A percentile compares a stretch with the other conserved stretches of the same genome.
Evolutionary conservation across 30 jellyfish, hydroid and myxozoan genomes (phyloP).

Genomic region (Phacellophora camtschatica): DNA sequence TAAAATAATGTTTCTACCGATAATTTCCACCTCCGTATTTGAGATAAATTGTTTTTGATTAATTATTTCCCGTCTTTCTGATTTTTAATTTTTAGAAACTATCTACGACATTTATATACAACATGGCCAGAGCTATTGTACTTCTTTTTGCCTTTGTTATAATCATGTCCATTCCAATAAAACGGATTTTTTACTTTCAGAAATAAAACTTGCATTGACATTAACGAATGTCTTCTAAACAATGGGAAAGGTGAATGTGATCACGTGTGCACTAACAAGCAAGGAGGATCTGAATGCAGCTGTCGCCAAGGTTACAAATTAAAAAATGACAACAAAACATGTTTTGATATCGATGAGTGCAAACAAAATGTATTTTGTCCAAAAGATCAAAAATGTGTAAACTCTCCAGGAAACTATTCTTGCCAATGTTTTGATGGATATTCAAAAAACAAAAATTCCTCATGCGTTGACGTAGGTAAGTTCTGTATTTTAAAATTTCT

Average conservation of each 20-base stretch:
- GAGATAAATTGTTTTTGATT: too few species aligned
- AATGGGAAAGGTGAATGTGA: constrained; percentile 55
- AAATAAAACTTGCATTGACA: constrained; percentile 46
- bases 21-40: neutral
- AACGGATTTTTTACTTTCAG: neutral
- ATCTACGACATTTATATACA: too few species aligned
- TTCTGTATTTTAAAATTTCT: too few species aligned
- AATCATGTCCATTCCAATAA: too few species aligned
- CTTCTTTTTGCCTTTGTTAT: too few species aligned
- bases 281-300: constrained; percentile 21
- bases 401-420: constrained; percentile 23
- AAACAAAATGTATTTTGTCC: neutral
- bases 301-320: constrained; percentile 21
- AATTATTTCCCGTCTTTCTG: too few species aligned
- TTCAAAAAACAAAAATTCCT: neutral
- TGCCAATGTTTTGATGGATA: constrained; percentile 35
- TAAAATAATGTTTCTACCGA: neutral
- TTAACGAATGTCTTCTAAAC: constrained; percentile 32
- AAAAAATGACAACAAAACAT: neutral
- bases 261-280: constrained; percentile 26
- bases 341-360: constrained; percentile 46
- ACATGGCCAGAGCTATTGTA: too few species aligned
- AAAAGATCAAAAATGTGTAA: constrained; percentile 13
- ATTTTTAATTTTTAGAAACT: too few species aligned
- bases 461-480: constrained; percentile 37